Conservation (phyloP, 2,888 invertebrate genomes). For the Eupithecia inturbata region DNA sequence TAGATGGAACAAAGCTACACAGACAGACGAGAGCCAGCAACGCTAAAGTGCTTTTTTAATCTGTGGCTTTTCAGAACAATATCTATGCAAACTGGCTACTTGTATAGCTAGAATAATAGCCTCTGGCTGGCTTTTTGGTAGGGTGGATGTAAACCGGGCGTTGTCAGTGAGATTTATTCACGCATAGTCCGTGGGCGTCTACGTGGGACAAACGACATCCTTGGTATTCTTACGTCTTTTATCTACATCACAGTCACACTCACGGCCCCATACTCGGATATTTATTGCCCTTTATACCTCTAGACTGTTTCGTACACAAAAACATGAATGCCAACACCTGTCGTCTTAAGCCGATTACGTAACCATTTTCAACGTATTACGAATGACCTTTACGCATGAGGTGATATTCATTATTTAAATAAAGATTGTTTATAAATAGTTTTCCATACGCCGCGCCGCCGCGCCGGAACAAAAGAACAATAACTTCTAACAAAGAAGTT, state of each 20-base stretch:
- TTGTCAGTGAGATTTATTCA: constrained; percentile 76
- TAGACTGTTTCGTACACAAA: constrained; percentile 58
- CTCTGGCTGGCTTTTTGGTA: constrained; percentile 45
- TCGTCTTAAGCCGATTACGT: constrained; percentile 42
- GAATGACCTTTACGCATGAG: constrained; percentile 51
- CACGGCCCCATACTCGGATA: constrained; percentile 61
- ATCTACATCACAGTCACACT: constrained; percentile 51
- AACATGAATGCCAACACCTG: constrained; percentile 52
- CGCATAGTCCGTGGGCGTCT: constrained; percentile 65
- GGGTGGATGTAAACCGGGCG: constrained; percentile 43
- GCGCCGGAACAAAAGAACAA: constrained; percentile 75
- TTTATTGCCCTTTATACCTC: constrained; percentile 63
- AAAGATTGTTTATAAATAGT: constrained; percentile 74
- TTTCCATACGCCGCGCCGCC: too few species aligned
- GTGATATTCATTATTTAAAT: constrained; percentile 49
- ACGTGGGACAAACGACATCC: constrained; percentile 63
- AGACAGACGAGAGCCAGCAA: constrained; percentile 22
- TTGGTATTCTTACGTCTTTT: constrained; percentile 60
- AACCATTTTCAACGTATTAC: constrained; percentile 35
- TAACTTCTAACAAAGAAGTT: constrained; percentile 74
- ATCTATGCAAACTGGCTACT: constrained; percentile 26
- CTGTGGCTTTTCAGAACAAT: constrained; percentile 17
- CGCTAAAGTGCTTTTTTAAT: constrained; percentile 17
- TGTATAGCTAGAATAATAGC: constrained; percentile 9
- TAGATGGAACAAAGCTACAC: constrained; percentile 36